Base-by-base conservation (phyloP, 1,140 invertebrate genomes). In the Caerostris darwini region DNA sequence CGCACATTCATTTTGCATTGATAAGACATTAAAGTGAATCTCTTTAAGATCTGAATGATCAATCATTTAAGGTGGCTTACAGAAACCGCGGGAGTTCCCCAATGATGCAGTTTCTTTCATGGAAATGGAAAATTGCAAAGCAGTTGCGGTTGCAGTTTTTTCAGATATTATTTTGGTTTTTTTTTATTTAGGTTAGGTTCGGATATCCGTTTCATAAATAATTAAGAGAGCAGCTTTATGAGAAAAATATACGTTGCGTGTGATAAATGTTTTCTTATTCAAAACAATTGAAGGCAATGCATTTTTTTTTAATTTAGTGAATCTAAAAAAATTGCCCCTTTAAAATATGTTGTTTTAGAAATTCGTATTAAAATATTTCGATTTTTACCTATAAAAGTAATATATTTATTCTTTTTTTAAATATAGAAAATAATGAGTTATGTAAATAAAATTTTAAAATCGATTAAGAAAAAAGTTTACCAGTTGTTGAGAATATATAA, bases 11-110 rank as follows among this genome's bases (percentile, higher is more conserved):
- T 71, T 54, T 54, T 53, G 67, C 67, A 71, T 69, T 90, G 87
- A 90, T 90, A 34, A 71, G 50, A 87, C 77, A 92, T 61, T 83
- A 92, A 92, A 56, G 54, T 4, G 56, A n/a, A 50, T 61, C 34
- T 82, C 58, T 71, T 93, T 19, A 71, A 19, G 19, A 57, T 8
- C 53, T 64, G 8, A 17, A 71, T 87, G 82, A 93, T 93, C 91
- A 93, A 87, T 86, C 91, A 69, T 71, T 86, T 57, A 87, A 59
- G 54, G 58, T 50, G 54, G 91, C 17, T 87, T 86, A 57, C 58
- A 67, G 50, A 17, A 58, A 56, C 12, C 14, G 64, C 34, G 34
- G 3, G 14, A 67, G 61, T 50, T 50, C 71, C 34, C 50, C 3
- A 77, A 12, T 50, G 71, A 34, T 77, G 53, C 19, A 10, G 19